A percentile compares a stretch with the other conserved stretches of the same genome.
Evolutionary conservation across 1,140 invertebrate species (phyloP).

Genomic region (Papilio glaucus): DNA sequence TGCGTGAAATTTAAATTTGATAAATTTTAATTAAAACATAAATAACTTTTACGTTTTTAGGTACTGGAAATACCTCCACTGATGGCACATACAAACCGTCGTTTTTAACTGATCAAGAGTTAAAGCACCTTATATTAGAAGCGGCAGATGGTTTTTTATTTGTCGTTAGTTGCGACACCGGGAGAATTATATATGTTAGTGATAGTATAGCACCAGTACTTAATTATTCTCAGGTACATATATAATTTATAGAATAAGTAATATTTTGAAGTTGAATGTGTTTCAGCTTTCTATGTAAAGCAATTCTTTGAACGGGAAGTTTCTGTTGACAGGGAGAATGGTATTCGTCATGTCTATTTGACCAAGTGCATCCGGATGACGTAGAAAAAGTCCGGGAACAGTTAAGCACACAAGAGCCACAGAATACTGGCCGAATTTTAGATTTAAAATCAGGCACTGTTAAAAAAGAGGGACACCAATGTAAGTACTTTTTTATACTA

Average conservation of each 20-base stretch:
- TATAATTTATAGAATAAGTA: constrained; percentile 28
- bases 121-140: constrained; percentile 99
- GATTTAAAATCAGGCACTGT: constrained; percentile 99
- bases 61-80: constrained; percentile 96
- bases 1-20: too few species aligned
- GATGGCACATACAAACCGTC: constrained; percentile 99
- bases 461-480: constrained; percentile 99
- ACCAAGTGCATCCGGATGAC: constrained; percentile 99
- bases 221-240: constrained; percentile 93
- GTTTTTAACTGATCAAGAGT: constrained; percentile 99
- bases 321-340: constrained; percentile 92
- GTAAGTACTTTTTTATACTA: constrained; percentile 84
- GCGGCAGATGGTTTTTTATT: constrained; percentile 99
- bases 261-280: neutral
- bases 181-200: constrained; percentile 98
- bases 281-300: neutral
- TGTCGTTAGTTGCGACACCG: constrained; percentile 98
- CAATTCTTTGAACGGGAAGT: constrained; percentile 13
- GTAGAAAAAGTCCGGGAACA: constrained; percentile 99
- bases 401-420: constrained; percentile 97
- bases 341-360: constrained; percentile 97
- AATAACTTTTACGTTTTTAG: constrained; percentile 77
- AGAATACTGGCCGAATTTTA: constrained; percentile 96
- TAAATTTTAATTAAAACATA: constrained; percentile 33
- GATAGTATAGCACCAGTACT: constrained; percentile 98